Evolutionary conservation across 2,888 invertebrate genomes (phyloP).

Genomic region (Dryadula phaetusa): DNA sequence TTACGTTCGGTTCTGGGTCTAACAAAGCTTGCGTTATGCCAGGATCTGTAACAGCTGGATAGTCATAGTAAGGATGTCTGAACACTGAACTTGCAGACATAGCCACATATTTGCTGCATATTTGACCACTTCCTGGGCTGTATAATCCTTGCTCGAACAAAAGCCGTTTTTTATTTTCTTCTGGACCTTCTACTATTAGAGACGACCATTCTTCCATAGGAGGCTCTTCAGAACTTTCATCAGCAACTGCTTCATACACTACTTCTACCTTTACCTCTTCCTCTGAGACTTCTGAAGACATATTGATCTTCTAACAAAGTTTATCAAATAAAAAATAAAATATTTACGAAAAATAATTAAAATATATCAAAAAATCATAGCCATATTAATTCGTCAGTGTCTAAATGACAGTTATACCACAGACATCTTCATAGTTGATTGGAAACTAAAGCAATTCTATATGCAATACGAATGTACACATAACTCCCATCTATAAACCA

Average conservation of each 20-base stretch:
- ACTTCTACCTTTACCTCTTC: slow-evolving; percentile 43
- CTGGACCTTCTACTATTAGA: slow-evolving; percentile 50
- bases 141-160: slow-evolving; percentile 57
- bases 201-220: slow-evolving; percentile 72
- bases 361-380: slow-evolving; percentile 25
- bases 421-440: neutral
- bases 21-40: slow-evolving; percentile 64
- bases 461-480: neutral
- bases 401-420: slow-evolving; percentile 19
- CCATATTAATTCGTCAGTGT: neutral
- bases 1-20: slow-evolving; percentile 50
- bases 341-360: slow-evolving; percentile 35
- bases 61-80: slow-evolving; percentile 66
- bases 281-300: slow-evolving; percentile 46
- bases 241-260: slow-evolving; percentile 46
- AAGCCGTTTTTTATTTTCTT: slow-evolving; percentile 55
- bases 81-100: slow-evolving; percentile 64
- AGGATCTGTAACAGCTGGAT: slow-evolving; percentile 68
- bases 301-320: slow-evolving; percentile 30
- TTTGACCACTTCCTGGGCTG: slow-evolving; percentile 62
- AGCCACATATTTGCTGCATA: slow-evolving; percentile 63
- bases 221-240: slow-evolving; percentile 62
- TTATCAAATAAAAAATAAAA: slow-evolving; percentile 32
- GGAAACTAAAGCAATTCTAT: neutral
- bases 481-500: neutral